phyloP scores from a whole-genome alignment of 2,113 vertebrate genomes.

The Indicator maculatus region DNA sequence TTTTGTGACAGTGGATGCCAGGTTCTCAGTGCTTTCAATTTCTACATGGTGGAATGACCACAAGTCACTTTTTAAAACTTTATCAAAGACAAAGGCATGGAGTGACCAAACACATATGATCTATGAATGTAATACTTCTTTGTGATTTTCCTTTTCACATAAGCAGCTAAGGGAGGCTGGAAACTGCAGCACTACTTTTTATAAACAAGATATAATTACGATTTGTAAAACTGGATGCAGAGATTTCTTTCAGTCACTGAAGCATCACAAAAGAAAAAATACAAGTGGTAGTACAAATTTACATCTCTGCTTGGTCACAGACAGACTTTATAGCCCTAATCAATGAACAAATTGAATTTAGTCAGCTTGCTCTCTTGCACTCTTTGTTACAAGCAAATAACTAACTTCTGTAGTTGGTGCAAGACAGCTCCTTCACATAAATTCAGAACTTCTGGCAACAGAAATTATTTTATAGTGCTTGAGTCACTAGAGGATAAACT shows the following conservation, averaged over 20 bases:
- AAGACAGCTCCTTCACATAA: background rate
- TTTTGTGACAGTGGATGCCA: background rate
- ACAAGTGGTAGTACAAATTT: background rate
- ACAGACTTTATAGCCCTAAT: background rate
- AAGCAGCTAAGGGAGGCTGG: background rate
- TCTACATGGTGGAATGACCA: background rate
- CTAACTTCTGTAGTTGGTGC: background rate
- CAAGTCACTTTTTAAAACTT: background rate
- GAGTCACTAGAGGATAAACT: background rate
- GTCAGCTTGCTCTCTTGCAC: background rate
- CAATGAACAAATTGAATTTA: constrained; percentile 5
- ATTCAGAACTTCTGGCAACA: background rate
- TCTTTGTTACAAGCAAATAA: background rate
- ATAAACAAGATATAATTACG: background rate
- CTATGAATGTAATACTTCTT: background rate
- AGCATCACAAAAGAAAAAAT: background rate
- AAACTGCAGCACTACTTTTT: background rate
- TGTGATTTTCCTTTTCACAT: background rate
- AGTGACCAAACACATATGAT: background rate
- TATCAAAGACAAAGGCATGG: background rate
- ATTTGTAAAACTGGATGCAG: background rate
- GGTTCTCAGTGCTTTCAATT: background rate
- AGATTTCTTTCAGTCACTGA: background rate
- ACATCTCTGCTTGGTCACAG: background rate
- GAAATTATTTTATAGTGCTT: background rate